phyloP scores from a whole-genome alignment of 2,113 vertebrate genomes.

The Tenrec ecaudatus region DNA sequence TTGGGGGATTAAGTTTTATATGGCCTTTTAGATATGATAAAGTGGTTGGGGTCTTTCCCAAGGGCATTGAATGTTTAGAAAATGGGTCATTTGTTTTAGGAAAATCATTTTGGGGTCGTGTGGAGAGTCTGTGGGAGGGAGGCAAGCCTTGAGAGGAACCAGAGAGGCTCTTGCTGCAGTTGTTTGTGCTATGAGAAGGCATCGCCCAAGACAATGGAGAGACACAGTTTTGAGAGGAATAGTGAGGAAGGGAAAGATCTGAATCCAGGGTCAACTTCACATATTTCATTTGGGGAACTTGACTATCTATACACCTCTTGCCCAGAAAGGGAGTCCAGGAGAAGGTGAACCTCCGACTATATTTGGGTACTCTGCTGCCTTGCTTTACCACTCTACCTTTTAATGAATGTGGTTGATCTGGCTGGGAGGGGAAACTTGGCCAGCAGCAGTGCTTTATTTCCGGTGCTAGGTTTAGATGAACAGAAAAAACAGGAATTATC shows the following conservation, averaged over 20 bases:
- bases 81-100: background rate
- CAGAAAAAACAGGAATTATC: constrained; percentile 64
- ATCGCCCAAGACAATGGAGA: background rate
- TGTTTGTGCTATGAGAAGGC: background rate
- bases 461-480: constrained; percentile 61
- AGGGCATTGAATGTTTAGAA: constrained; percentile 1
- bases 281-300: background rate
- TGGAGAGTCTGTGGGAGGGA: background rate
- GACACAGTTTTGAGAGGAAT: background rate
- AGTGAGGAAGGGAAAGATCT: background rate
- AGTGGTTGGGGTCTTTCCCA: background rate
- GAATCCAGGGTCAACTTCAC: background rate
- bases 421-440: background rate
- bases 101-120: background rate
- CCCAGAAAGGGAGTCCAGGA: background rate
- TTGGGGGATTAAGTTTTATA: no score
- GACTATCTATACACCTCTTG: background rate
- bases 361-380: background rate
- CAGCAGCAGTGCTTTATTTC: constrained; percentile 64
- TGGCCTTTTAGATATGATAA: background rate
- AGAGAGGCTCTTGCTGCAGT: background rate
- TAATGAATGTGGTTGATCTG: constrained; percentile 11
- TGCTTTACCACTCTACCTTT: background rate
- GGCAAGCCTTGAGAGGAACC: background rate
- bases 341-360: background rate